phyloP scores from a whole-genome alignment of 64 coral and sea anemone species.

The Stichodactyla mertensii region DNA sequence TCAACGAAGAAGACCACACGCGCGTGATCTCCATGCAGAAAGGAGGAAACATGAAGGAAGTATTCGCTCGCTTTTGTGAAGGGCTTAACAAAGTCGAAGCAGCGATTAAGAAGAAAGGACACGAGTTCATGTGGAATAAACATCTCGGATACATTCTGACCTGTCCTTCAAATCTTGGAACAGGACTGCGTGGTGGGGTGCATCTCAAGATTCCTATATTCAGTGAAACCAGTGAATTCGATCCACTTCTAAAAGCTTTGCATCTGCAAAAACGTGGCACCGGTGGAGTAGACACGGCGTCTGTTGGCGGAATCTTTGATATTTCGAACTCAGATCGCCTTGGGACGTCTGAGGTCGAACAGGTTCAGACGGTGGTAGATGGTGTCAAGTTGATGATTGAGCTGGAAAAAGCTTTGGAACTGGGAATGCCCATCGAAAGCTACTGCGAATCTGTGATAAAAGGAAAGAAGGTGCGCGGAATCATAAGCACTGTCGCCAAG shows the following conservation, averaged over 20 bases:
- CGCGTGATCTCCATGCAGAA: slow-evolving; percentile 96
- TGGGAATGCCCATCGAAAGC: slow-evolving; percentile 43
- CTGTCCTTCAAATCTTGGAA: slow-evolving; percentile 83
- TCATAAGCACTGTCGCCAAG: not conserved
- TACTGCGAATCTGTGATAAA: slow-evolving; percentile 22
- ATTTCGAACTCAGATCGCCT: slow-evolving; percentile 85
- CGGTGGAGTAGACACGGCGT: slow-evolving; percentile 80
- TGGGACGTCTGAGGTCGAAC: slow-evolving; percentile 79
- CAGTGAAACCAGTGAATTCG: slow-evolving; percentile 50
- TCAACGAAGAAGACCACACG: slow-evolving; percentile 88
- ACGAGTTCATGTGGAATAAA: slow-evolving; percentile 85
- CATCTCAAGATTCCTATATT: slow-evolving; percentile 72
- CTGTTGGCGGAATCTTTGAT: slow-evolving; percentile 66
- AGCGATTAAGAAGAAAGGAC: slow-evolving; percentile 63
- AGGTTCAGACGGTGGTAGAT: slow-evolving; percentile 75
- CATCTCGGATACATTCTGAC: slow-evolving; percentile 81
- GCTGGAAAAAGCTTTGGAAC: slow-evolving; percentile 74
- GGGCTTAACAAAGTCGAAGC: slow-evolving; percentile 64
- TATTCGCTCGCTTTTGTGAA: slow-evolving; percentile 77
- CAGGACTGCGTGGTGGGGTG: slow-evolving; percentile 73
- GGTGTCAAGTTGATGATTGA: slow-evolving; percentile 66
- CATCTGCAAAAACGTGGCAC: slow-evolving; percentile 78
- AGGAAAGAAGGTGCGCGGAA: not conserved
- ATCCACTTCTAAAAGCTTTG: slow-evolving; percentile 36
- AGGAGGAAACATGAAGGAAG: slow-evolving; percentile 87